These are phyloP conservation scores for Anableps anableps DNA, from an alignment of 2,797 vertebrate genomes.

Conservation along the genomic window DNA sequence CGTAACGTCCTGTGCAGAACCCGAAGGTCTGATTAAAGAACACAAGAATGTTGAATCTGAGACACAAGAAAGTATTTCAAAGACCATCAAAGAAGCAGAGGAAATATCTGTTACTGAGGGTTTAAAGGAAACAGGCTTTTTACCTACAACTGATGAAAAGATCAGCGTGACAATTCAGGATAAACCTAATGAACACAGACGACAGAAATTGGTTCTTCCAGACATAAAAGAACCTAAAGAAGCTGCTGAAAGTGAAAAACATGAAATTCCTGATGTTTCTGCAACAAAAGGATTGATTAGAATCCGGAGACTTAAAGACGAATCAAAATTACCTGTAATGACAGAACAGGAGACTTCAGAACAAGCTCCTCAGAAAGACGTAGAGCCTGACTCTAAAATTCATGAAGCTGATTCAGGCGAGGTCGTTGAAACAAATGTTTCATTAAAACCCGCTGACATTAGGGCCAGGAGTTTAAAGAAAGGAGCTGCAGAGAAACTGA, in stretches of 20 bases:
- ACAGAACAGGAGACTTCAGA: neutral
- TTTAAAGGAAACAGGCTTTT: conserved; percentile 26
- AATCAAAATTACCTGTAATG: neutral
- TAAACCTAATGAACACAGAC: neutral
- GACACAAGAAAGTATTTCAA: conserved; percentile 22
- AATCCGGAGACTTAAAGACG: neutral
- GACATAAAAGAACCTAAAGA: neutral
- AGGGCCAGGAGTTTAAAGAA: neutral
- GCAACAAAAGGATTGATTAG: neutral
- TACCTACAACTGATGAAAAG: conserved; percentile 11
- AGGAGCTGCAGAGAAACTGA: neutral
- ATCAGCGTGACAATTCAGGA: neutral
- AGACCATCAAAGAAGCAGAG: neutral
- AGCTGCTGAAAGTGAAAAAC: neutral
- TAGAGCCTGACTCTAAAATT: conserved; percentile 2
- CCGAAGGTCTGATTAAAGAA: conserved; percentile 5
- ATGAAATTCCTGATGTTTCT: neutral
- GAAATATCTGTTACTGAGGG: conserved; percentile 66
- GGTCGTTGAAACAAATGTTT: neutral
- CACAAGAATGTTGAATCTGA: conserved; percentile 6
- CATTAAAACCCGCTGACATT: neutral
- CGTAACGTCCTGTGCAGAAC: conserved; percentile 10
- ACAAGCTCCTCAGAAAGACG: neutral
- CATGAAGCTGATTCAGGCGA: neutral
- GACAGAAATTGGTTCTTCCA: neutral